A percentile compares a stretch with the other conserved stretches of the same genome.
Conservation (phyloP, 2,888 invertebrate species). For the Coelogynopora nodosa region DNA sequence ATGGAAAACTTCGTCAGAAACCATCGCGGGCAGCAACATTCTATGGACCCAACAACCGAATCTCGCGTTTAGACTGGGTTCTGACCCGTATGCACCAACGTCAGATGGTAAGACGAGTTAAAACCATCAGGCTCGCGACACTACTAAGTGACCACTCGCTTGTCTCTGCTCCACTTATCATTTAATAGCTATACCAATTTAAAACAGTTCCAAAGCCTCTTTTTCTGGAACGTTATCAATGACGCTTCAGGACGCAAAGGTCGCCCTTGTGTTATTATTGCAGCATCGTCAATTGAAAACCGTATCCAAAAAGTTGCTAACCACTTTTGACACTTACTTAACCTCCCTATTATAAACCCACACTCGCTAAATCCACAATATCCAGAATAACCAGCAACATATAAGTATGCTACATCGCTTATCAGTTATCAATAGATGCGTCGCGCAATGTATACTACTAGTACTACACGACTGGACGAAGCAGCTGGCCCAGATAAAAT, state of each 20-base stretch:
- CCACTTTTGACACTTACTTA: not conserved
- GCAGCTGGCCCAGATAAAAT: conserved; percentile 20
- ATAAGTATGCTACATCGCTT: too few relatives aligned
- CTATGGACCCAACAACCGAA: conserved; percentile 12
- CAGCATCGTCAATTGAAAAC: not conserved
- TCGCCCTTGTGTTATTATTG: conserved; percentile 7
- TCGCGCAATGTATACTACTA: conserved; percentile 36
- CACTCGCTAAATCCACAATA: not conserved
- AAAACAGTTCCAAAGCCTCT: not conserved
- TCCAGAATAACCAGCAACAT: not conserved
- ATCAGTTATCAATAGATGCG: conserved; percentile 38
- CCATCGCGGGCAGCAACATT: conserved; percentile 2
- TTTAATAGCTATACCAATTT: not conserved
- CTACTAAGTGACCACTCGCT: not conserved
- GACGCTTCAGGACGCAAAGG: conserved; percentile 25
- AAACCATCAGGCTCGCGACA: not conserved
- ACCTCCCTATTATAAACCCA: not conserved
- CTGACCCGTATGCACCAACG: not conserved
- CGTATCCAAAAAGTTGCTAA: not conserved
- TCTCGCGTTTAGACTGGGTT: not conserved
- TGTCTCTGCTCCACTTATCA: not conserved
- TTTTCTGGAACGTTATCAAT: conserved; percentile 4
- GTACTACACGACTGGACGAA: conserved; percentile 37
- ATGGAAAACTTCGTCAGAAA: not conserved
- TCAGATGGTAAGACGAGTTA: not conserved